phyloP scores from a whole-genome alignment of 2,113 vertebrate genomes.

The Hoplias malabaricus region DNA sequence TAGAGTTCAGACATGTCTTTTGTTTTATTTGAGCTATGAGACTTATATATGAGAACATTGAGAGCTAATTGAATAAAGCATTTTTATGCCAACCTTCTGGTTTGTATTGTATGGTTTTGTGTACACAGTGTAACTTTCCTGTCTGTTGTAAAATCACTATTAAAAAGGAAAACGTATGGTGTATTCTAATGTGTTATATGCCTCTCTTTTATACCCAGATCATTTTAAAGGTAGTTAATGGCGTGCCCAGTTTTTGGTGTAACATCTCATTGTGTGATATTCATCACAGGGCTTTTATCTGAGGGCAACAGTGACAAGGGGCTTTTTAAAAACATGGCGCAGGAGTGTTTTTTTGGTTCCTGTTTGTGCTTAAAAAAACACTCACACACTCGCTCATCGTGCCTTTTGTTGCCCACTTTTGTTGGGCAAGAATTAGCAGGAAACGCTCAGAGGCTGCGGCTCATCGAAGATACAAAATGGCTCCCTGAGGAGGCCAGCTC shows the following conservation, averaged over 20 bases:
- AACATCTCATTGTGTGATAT: neutral
- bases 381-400: neutral
- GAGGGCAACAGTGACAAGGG: neutral
- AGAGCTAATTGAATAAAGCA: too few species aligned
- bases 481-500: conserved; percentile 36
- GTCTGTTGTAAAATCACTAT: too few species aligned
- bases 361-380: neutral
- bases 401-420: conserved; percentile 47
- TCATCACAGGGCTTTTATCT: neutral
- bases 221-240: neutral
- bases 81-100: too few species aligned
- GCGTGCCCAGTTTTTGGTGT: neutral
- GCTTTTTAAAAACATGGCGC: too few species aligned
- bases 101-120: too few species aligned
- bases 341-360: too few species aligned
- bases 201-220: neutral
- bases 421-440: conserved; percentile 43
- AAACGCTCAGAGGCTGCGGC: conserved; percentile 29
- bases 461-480: conserved; percentile 36
- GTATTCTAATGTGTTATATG: neutral
- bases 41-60: too few species aligned
- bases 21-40: too few species aligned
- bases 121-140: too few species aligned
- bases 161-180: neutral
- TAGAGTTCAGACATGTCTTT: too few species aligned